Evolutionary conservation across 2,888 invertebrate species (phyloP).

Genomic region (Tinea trinotella): DNA sequence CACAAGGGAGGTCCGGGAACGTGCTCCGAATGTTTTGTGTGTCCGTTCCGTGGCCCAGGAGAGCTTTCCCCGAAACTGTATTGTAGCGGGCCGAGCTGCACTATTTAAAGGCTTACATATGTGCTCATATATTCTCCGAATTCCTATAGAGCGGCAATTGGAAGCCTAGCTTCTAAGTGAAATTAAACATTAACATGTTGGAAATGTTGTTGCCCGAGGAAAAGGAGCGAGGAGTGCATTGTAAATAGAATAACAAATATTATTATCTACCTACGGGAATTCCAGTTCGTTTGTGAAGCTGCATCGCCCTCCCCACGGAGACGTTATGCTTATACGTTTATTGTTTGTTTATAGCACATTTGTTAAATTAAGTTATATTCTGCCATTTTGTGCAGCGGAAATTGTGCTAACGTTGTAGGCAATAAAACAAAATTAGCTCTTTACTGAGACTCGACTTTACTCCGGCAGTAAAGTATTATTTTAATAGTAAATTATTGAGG

Average conservation of each 20-base stretch:
- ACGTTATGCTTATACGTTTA: not conserved
- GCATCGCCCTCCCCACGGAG: not conserved
- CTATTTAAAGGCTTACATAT: not conserved
- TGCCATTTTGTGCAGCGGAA: not conserved
- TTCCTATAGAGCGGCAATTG: constrained; percentile 2
- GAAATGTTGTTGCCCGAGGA: constrained; percentile 11
- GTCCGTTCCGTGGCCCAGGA: not conserved
- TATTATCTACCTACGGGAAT: constrained; percentile 8
- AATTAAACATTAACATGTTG: constrained; percentile 14
- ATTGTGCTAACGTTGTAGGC: not conserved
- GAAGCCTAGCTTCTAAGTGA: constrained; percentile 11
- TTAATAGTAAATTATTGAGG: no score
- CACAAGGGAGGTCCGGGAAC: constrained; percentile 5
- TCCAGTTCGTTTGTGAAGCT: not conserved
- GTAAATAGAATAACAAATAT: constrained; percentile 17
- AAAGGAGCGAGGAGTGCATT: constrained; percentile 15
- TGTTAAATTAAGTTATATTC: not conserved
- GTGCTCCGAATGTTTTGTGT: constrained; percentile 6
- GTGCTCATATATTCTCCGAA: not conserved
- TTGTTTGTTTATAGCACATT: not conserved
- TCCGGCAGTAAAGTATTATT: no score
- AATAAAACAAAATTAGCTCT: not conserved
- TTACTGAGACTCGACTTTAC: not conserved
- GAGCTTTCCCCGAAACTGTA: not conserved
- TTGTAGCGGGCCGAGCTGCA: not conserved